These are phyloP conservation scores for Daubentonia madagascariensis DNA, from an alignment of 2,113 vertebrate species.

Conservation along the genomic window DNA sequence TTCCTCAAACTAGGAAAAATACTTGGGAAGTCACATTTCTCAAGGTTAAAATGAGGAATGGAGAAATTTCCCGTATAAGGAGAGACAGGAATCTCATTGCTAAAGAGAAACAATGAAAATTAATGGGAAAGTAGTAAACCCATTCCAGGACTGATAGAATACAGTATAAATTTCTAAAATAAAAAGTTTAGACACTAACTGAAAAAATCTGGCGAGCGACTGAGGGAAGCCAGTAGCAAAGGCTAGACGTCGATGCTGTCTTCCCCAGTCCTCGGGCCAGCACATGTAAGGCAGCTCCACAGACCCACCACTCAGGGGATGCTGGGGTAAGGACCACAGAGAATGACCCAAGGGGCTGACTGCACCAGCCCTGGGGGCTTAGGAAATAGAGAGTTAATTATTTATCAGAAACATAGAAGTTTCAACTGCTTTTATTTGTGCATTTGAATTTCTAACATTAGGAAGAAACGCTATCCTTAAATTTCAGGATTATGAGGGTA, in stretches of 20 bases:
- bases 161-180: not conserved
- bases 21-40: not conserved
- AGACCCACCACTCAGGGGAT: no score
- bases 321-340: not conserved
- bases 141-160: not conserved
- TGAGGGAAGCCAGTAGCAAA: not conserved
- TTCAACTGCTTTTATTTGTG: not conserved
- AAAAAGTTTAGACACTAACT: not conserved
- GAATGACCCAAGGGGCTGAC: accelerated
- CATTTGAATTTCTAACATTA: not conserved
- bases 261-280: not conserved
- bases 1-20: not conserved
- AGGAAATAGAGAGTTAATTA: not conserved
- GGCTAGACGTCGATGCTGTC: accelerated
- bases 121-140: not conserved
- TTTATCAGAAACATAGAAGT: not conserved
- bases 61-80: not conserved
- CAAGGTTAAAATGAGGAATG: constrained; percentile 11
- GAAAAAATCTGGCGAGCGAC: not conserved
- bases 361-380: not conserved
- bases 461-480: not conserved
- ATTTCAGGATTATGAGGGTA: not conserved
- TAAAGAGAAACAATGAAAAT: constrained; percentile 7
- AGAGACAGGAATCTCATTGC: not conserved
- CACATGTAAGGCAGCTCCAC: no score